A percentile compares a stretch with the other conserved stretches of the same genome.
These are phyloP conservation scores for Seladonia tumulorum DNA, from an alignment of 2,888 invertebrate species.

Conservation along the genomic window DNA sequence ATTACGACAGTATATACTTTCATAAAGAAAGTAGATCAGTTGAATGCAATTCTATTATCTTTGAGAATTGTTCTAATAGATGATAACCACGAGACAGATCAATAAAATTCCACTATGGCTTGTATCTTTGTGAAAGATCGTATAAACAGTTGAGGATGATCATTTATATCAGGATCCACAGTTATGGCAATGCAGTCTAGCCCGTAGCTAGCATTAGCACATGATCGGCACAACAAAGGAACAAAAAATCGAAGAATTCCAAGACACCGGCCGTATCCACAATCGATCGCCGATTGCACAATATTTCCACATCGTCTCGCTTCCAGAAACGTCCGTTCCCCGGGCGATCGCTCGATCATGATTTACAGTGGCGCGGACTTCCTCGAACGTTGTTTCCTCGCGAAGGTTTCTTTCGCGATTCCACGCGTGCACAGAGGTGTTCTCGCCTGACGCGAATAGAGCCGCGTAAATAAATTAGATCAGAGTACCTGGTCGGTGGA, in stretches of 20 bases:
- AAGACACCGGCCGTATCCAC: neutral
- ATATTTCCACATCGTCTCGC: neutral
- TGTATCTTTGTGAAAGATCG: neutral
- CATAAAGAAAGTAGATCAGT: neutral
- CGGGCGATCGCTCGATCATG: conserved; percentile 4
- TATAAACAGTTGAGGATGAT: neutral
- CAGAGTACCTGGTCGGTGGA: neutral
- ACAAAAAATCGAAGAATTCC: neutral
- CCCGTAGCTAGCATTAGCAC: neutral
- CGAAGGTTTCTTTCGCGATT: conserved; percentile 14
- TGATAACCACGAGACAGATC: neutral
- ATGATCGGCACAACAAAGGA: neutral
- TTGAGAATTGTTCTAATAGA: neutral
- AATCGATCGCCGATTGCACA: conserved; percentile 3
- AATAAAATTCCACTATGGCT: neutral
- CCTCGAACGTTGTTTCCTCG: neutral
- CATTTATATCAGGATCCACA: neutral
- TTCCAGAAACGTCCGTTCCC: conserved; percentile 3
- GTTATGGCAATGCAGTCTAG: neutral
- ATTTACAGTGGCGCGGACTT: neutral
- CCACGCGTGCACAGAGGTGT: conserved; percentile 51
- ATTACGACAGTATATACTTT: neutral
- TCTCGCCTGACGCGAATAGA: conserved; percentile 8
- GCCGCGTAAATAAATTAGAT: conserved; percentile 30
- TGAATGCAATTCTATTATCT: neutral